Conservation (phyloP, 2,888 invertebrate species). For the Periphyllus acericola region DNA sequence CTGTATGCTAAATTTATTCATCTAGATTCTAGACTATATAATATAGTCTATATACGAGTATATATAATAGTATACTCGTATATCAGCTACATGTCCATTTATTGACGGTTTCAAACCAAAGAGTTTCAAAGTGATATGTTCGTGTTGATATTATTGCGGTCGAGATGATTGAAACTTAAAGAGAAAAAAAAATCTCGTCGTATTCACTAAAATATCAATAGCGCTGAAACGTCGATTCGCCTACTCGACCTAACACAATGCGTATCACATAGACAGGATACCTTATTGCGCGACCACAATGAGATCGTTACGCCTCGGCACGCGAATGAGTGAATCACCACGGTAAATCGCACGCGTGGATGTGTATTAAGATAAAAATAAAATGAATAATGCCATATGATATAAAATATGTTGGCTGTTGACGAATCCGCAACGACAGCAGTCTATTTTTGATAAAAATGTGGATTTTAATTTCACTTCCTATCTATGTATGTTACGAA, state of each 20-base stretch:
- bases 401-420: not conserved
- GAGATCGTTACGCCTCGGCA: constrained; percentile 59
- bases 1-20: not conserved
- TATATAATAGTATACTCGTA: too few relatives aligned
- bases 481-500: too few relatives aligned
- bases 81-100: too few relatives aligned
- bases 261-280: constrained; percentile 6
- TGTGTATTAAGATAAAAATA: not conserved
- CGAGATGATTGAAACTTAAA: not conserved
- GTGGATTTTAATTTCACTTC: not conserved
- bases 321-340: constrained; percentile 50
- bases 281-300: constrained; percentile 40
- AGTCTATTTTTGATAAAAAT: not conserved
- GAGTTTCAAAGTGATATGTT: not conserved
- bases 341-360: not conserved
- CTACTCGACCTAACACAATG: constrained; percentile 44
- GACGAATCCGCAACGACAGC: not conserved
- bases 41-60: too few relatives aligned
- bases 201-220: constrained; percentile 17
- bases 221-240: constrained; percentile 27
- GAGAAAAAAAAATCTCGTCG: not conserved
- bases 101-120: too few relatives aligned
- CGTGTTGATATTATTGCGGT: not conserved
- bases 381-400: not conserved
- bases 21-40: too few relatives aligned